Conservation (phyloP, 2,797 vertebrate genomes). For the Sebastes dallii region DNA sequence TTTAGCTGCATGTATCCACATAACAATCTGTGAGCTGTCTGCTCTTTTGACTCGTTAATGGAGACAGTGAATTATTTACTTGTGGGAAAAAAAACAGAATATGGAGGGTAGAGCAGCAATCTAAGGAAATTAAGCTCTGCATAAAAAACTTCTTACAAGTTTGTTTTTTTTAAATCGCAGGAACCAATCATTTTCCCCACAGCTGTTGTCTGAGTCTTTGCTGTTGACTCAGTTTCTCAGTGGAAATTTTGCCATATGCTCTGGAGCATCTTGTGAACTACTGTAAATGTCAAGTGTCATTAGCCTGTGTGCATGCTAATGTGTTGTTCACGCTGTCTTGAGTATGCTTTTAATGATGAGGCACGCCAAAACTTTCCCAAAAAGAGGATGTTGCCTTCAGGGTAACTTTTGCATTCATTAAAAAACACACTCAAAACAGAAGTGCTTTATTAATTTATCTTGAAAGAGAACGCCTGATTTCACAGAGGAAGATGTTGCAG, state of each 20-base stretch:
- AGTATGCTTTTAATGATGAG: constrained; percentile 54
- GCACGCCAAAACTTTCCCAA: constrained; percentile 26
- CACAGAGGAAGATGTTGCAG: not conserved
- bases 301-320: constrained; percentile 71
- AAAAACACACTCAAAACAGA: constrained; percentile 18
- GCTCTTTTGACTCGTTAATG: constrained; percentile 29
- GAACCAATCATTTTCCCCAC: constrained; percentile 48
- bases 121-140: not conserved
- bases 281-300: constrained; percentile 78
- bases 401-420: constrained; percentile 15
- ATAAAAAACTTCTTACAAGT: constrained; percentile 1
- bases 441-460: constrained; percentile 11
- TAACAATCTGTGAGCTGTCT: constrained; percentile 28
- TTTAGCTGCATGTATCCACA: constrained; percentile 37
- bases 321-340: constrained; percentile 61
- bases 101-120: not conserved
- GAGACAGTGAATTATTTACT: constrained; percentile 27
- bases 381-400: constrained; percentile 41
- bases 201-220: constrained; percentile 59
- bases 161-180: constrained; percentile 26
- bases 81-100: not conserved
- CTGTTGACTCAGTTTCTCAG: constrained; percentile 72
- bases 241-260: constrained; percentile 76
- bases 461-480: constrained; percentile 10
- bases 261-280: constrained; percentile 74